Conservation (phyloP, 2,113 vertebrate genomes). For the Greenwoodochromis staneri region DNA sequence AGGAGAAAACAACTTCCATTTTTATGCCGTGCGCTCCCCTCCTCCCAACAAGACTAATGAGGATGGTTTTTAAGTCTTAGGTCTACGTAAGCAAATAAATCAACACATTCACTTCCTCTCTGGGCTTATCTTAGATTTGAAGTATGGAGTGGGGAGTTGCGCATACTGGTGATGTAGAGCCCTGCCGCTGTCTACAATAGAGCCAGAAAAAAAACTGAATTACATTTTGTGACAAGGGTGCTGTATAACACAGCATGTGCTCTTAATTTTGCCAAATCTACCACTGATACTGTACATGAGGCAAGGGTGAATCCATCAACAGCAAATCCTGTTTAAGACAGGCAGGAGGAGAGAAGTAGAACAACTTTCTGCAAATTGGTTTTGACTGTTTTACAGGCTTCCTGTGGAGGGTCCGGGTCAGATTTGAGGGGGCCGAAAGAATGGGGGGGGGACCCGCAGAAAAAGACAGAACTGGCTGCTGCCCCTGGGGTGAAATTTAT, state of each 20-base stretch:
- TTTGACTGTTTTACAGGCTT: conserved; percentile 15
- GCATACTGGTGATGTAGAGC: conserved; percentile 8
- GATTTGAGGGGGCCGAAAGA: not conserved
- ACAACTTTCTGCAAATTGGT: not conserved
- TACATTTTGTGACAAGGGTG: not conserved
- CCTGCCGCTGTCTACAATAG: conserved; percentile 4
- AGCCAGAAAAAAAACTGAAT: conserved; percentile 17
- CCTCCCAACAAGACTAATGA: conserved; percentile 66
- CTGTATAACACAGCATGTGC: conserved; percentile 1
- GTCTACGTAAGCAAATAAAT: conserved; percentile 55
- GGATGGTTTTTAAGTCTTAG: conserved; percentile 52
- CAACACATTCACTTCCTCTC: conserved; percentile 31
- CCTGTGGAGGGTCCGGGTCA: conserved; percentile 15
- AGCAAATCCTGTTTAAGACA: not conserved
- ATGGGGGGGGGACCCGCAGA: not conserved
- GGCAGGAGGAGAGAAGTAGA: not conserved
- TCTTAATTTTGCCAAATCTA: conserved; percentile 12
- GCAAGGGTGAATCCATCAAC: not conserved
- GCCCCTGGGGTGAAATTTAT: conserved; percentile 35
- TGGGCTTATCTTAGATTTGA: conserved; percentile 46
- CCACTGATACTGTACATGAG: not conserved
- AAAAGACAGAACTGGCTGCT: not conserved
- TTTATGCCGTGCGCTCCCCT: conserved; percentile 26
- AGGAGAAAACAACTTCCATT: conserved; percentile 64
- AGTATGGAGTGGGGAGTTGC: not conserved